Evolutionary conservation across 1,140 invertebrate species (phyloP).

Genomic region (Eufriesea mexicana): DNA sequence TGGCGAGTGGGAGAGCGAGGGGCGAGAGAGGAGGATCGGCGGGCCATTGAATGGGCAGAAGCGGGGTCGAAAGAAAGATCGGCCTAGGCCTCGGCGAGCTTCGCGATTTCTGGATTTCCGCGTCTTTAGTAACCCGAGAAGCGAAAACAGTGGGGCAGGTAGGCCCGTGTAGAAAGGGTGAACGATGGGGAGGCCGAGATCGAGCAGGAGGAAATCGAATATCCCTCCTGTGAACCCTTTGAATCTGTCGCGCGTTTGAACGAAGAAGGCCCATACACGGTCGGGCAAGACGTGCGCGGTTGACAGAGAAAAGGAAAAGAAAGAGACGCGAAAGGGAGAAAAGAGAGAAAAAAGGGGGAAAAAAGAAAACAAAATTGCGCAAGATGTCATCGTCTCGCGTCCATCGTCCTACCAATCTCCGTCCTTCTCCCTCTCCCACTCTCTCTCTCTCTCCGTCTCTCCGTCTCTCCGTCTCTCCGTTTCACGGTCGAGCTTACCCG

Average conservation of each 20-base stretch:
- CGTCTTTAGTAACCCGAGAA: slow-evolving; percentile 82
- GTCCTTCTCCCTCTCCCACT: slow-evolving; percentile 26
- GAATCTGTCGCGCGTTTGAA: slow-evolving; percentile 60
- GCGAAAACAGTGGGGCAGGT: slow-evolving; percentile 80
- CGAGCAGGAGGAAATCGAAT: slow-evolving; percentile 64
- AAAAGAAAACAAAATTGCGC: slow-evolving; percentile 73
- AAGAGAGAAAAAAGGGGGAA: slow-evolving; percentile 26
- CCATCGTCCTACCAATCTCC: not conserved
- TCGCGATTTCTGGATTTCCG: slow-evolving; percentile 81
- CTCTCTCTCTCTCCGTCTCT: not conserved
- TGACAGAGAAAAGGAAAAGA: slow-evolving; percentile 26
- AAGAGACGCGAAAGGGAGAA: slow-evolving; percentile 31
- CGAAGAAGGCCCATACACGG: slow-evolving; percentile 36
- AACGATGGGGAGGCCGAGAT: not conserved
- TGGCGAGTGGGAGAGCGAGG: slow-evolving; percentile 18
- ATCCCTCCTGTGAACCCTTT: slow-evolving; percentile 74
- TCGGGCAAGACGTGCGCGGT: slow-evolving; percentile 45
- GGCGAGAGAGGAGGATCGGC: not conserved
- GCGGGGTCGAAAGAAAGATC: slow-evolving; percentile 28
- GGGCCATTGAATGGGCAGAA: slow-evolving; percentile 39
- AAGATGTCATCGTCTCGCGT: slow-evolving; percentile 76
- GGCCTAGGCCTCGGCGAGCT: slow-evolving; percentile 64
- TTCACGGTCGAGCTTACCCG: not conserved
- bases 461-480: not conserved
- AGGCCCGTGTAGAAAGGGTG: slow-evolving; percentile 46